Conservation (phyloP, 1,140 invertebrate genomes). For the Papilio dardanus region DNA sequence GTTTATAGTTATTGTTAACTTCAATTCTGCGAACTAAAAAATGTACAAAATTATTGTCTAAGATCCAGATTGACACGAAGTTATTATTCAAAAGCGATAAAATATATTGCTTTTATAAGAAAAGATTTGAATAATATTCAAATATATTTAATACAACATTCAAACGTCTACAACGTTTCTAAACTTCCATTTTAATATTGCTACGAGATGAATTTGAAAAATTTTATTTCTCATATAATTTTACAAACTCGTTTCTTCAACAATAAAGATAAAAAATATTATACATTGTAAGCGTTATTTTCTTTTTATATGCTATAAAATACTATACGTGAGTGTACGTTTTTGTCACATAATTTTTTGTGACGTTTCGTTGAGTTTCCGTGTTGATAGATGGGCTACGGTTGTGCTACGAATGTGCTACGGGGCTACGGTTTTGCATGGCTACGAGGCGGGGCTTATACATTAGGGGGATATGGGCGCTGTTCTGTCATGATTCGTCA, state of each 20-base stretch:
- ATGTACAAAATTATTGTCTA: too few relatives aligned
- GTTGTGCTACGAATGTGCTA: not conserved
- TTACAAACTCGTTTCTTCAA: constrained; percentile 44
- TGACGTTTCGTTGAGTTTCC: not conserved
- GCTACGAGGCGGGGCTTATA: constrained; percentile 10
- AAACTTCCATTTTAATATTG: constrained; percentile 4
- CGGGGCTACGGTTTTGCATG: constrained; percentile 33
- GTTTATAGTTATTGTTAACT: too few relatives aligned
- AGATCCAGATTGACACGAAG: not conserved
- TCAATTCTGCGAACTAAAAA: too few relatives aligned
- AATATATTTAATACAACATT: not conserved
- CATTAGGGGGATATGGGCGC: constrained; percentile 20
- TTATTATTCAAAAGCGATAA: not conserved
- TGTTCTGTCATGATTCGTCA: constrained; percentile 22
- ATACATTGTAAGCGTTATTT: constrained; percentile 47
- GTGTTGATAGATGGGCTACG: constrained; percentile 28
- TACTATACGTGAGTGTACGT: constrained; percentile 26
- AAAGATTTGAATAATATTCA: not conserved
- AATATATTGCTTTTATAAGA: not conserved
- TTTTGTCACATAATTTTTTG: constrained; percentile 26
- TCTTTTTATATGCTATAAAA: constrained; percentile 51
- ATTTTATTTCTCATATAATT: constrained; percentile 46
- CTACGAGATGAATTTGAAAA: constrained; percentile 36
- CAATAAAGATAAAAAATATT: constrained; percentile 54
- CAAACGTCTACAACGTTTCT: not conserved